Percentiles rank a stretch among this genome's conserved stretches.
phyloP scores from a whole-genome alignment of 2,888 invertebrate genomes.

The Rhamphomyia laevipes region DNA sequence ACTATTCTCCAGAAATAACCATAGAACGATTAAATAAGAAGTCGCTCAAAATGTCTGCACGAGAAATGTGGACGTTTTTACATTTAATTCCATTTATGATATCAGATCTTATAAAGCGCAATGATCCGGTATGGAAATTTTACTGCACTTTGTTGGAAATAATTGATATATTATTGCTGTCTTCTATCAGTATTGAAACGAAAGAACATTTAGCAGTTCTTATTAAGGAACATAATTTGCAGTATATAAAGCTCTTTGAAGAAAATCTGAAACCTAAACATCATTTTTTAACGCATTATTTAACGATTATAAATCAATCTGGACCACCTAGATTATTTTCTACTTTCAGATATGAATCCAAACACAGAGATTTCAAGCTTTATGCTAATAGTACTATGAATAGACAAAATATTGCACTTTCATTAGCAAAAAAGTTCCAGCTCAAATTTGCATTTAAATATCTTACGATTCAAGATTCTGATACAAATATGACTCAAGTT shows the following conservation, averaged over 20 bases:
- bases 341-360: conserved; percentile 5
- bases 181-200: neutral
- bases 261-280: conserved; percentile 5
- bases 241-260: neutral
- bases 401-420: conserved; percentile 4
- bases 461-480: neutral
- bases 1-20: conserved; percentile 2
- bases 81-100: conserved; percentile 11
- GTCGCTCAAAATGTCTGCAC: conserved; percentile 6
- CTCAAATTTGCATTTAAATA: neutral
- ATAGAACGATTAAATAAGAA: conserved; percentile 3
- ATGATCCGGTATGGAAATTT: conserved; percentile 6
- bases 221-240: neutral
- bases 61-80: conserved; percentile 11
- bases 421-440: neutral
- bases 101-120: neutral
- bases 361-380: conserved; percentile 1
- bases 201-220: neutral
- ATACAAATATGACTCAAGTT: neutral
- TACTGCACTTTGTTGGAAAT: conserved; percentile 9
- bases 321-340: conserved; percentile 7
- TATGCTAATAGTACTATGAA: conserved; percentile 3
- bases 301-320: conserved; percentile 3
- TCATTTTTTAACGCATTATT: conserved; percentile 7
- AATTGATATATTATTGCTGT: conserved; percentile 9